phyloP scores from a whole-genome alignment of 2,888 invertebrate genomes.

The Drosophila cracens region DNA sequence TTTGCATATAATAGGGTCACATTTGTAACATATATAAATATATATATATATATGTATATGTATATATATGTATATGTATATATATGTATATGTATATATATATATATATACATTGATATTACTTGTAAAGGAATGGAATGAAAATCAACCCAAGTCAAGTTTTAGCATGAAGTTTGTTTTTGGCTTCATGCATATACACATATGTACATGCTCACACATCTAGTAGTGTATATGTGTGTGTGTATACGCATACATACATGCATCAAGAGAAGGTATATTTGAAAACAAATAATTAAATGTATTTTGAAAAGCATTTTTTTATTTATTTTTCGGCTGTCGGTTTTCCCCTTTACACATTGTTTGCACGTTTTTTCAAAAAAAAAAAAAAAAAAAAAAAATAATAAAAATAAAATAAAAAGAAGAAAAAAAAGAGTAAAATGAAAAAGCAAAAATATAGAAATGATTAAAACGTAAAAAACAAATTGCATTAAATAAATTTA shows the following conservation, averaged over 20 bases:
- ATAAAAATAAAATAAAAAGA: constrained; percentile 44
- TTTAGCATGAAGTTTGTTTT: constrained; percentile 47
- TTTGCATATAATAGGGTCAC: too few relatives aligned
- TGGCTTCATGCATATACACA: constrained; percentile 30
- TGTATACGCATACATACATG: constrained; percentile 15
- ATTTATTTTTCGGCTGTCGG: constrained; percentile 85
- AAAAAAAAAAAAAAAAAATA: constrained; percentile 47
- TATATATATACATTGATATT: not conserved
- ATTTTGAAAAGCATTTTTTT: constrained; percentile 70
- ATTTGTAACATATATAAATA: not conserved
- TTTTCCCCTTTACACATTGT: constrained; percentile 86
- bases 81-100: not conserved
- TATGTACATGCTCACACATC: constrained; percentile 15
- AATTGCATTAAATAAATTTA: constrained; percentile 74
- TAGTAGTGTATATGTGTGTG: constrained; percentile 6
- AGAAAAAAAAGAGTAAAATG: constrained; percentile 49
- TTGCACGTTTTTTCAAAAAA: constrained; percentile 85
- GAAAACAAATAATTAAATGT: constrained; percentile 69
- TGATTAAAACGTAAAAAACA: constrained; percentile 62
- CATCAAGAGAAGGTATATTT: constrained; percentile 35
- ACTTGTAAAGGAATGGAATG: constrained; percentile 9
- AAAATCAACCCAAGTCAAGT: constrained; percentile 6
- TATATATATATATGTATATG: not conserved
- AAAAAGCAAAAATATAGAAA: constrained; percentile 52
- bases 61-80: not conserved